Evolutionary conservation across 2,113 vertebrate genomes (phyloP).

Genomic region (Salvelinus alpinus): DNA sequence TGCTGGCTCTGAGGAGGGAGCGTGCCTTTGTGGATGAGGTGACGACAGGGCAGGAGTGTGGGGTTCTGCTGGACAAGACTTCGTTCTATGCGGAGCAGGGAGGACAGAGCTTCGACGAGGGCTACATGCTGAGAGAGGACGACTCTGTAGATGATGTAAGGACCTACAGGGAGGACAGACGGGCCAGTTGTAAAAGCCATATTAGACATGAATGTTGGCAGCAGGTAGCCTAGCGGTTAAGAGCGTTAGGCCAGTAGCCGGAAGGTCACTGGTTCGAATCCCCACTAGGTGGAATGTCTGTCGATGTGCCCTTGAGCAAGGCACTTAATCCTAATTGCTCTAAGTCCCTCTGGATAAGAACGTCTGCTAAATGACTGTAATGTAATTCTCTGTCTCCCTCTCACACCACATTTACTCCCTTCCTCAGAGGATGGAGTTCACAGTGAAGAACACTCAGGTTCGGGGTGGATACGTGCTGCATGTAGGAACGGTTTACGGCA

Average conservation of each 20-base stretch:
- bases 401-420: background rate
- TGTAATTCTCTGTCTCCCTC: too few species aligned
- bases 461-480: conserved; percentile 93
- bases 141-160: conserved; percentile 86
- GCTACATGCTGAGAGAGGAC: conserved; percentile 88
- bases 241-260: too few species aligned
- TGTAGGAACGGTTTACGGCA: conserved; percentile 88
- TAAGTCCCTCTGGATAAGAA: too few species aligned
- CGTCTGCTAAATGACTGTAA: too few species aligned
- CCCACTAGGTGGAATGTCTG: too few species aligned
- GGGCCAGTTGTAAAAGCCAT: background rate
- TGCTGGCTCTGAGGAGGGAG: conserved; percentile 87
- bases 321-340: too few species aligned
- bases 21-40: conserved; percentile 87
- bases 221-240: too few species aligned
- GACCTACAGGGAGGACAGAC: background rate
- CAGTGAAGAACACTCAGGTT: conserved; percentile 93
- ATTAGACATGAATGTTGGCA: too few species aligned
- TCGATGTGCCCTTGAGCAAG: too few species aligned
- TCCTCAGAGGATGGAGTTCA: conserved; percentile 90
- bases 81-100: conserved; percentile 98
- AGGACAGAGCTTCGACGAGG: conserved; percentile 93
- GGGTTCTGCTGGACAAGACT: conserved; percentile 89
- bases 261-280: too few species aligned
- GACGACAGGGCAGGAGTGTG: conserved; percentile 90